Conservation (phyloP, 1,140 invertebrate species). For the Lasioglossum albipes region DNA sequence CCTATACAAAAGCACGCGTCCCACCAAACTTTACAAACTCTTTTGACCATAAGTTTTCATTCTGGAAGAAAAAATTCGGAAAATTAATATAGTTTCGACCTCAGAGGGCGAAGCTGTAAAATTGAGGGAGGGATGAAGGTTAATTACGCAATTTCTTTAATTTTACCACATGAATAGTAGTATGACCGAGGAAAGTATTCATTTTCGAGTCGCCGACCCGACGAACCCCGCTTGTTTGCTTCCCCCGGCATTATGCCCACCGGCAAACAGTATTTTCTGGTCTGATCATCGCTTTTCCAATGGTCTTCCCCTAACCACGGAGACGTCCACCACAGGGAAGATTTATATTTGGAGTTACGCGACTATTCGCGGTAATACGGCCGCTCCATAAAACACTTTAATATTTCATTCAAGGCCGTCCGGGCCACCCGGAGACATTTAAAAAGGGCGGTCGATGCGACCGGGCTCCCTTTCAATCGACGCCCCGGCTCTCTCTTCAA, state of each 20-base stretch:
- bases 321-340: constrained; percentile 18
- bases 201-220: constrained; percentile 28
- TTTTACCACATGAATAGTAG: too few species aligned
- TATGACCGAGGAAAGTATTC: not conserved
- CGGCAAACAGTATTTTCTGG: constrained; percentile 29
- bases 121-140: too few species aligned
- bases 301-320: not conserved
- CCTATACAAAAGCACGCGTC: too few species aligned
- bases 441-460: constrained; percentile 32
- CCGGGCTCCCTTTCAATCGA: constrained; percentile 17
- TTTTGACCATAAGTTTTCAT: too few species aligned
- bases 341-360: constrained; percentile 53
- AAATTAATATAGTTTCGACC: too few species aligned
- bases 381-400: constrained; percentile 38
- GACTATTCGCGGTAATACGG: constrained; percentile 56
- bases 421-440: constrained; percentile 20
- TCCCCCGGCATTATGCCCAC: constrained; percentile 5
- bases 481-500: constrained; percentile 15
- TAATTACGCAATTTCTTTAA: too few species aligned
- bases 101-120: too few species aligned
- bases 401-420: constrained; percentile 47
- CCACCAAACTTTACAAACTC: too few species aligned
- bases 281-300: constrained; percentile 26
- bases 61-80: too few species aligned
- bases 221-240: constrained; percentile 10